Base-by-base conservation (phyloP, 2,113 vertebrate species). In the Tachysurus vachellii region DNA sequence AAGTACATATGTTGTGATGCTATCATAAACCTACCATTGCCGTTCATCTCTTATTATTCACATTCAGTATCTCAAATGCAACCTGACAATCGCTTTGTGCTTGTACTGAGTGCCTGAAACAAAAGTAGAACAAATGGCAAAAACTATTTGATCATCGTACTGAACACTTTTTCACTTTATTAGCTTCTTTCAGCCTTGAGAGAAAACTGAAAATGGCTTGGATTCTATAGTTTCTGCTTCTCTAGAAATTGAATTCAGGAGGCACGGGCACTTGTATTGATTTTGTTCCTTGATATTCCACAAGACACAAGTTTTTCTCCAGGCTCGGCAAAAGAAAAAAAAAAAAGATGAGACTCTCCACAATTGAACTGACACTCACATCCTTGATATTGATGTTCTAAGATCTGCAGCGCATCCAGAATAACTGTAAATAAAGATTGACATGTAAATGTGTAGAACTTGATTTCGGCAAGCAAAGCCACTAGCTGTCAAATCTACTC, bases 241-340 rank as follows among this genome's bases (percentile, higher is more conserved):
- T 90, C 86, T 85, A 70, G 70, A 92, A 90, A 93, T 88, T 89
- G 86, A 90, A 93, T 91, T 90, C 86, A 92, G 86, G 68, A 47
- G 88, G 75, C 79, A 31, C 86, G 84, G 87, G 86, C 86, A 44
- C 83, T 66, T 70, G 50, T 86, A 91, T 91, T 86, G 86, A 92
- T 93, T 89, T 88, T 88, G 83, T 81, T 79, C 92, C 85, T 86
- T 87, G 83, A 87, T 82, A 93, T 92, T 92, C 82, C 75, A 89
- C 79, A 81, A 1, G 90, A 93, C 92, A 77, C 47, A 57, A 92
- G 89, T 91, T 95, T 90, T 91, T 91, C 90, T 92, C 53, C 42
- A 89, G 77, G 87, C 80, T 83, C 64, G 76, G 77, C 88, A 26
- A 71, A 87, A n/a, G 85, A 83, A 87, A n/a, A 86, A 83, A 83